Base-by-base conservation (phyloP, 2,797 vertebrate species). In the Cynodonichthys magdalenae region DNA sequence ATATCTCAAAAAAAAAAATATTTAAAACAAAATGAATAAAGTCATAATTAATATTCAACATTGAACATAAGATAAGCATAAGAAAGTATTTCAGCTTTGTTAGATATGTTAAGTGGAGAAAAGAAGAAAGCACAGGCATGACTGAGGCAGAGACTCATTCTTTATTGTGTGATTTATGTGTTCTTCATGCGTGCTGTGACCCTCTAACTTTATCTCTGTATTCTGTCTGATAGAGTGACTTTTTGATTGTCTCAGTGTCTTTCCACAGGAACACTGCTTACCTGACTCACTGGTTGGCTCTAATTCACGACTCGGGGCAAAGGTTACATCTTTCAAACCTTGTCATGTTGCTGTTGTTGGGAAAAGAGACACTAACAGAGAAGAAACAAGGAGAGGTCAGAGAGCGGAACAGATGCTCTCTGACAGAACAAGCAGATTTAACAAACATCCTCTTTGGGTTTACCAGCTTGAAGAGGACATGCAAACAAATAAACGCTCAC, bases 21-120 rank as follows among this genome's bases (percentile, higher is more conserved):
- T 72, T 7, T 67, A 69, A 77, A 69, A 82, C 64, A 74, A 49
- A 76, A 73, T 65, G 73, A 87, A 75, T 71, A 62, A 85, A 81
- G 71, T 65, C 69, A 71, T 56, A 80, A 84, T 88, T 86, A 86
- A 88, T 79, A 88, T 86, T 83, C 77, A 85, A 64, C 74, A 86
- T 71, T 75, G 75, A 77, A 41, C 46, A 73, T 57, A 44, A 73
- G 85, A 83, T 72, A 71, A 71, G 71, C 54, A 56, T 52, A 56
- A 63, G 59, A 46, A 76, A 79, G 69, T 69, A 66, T 63, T 68
- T 60, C 19, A 53, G 66, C 63, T 67, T 71, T 66, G 73, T 79
- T 79, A 58, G 80, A 79, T 66, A 49, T 79, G 70, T 84, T 83
- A 83, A 81, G 67, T 60, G 63, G 52, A 69, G 63, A 59, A 63